These are phyloP conservation scores for Bathybates hornii DNA, from an alignment of 2,113 vertebrate genomes.

Conservation along the genomic window DNA sequence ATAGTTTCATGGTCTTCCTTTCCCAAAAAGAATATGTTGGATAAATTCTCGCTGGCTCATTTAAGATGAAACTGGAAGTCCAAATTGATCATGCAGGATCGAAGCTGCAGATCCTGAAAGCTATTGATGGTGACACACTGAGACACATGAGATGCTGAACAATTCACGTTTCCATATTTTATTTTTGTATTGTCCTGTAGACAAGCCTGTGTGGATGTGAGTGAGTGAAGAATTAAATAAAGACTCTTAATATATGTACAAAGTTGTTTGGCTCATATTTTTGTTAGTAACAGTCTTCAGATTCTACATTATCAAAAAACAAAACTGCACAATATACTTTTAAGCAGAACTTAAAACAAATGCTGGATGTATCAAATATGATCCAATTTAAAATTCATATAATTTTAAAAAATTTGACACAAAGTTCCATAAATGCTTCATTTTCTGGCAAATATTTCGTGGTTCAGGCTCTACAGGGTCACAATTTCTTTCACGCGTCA, in stretches of 20 bases:
- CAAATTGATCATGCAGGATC: not conserved
- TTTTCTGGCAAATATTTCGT: not conserved
- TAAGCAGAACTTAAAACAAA: not conserved
- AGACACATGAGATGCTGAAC: not conserved
- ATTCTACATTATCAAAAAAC: not conserved
- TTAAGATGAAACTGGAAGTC: not conserved
- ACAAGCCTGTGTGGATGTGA: not conserved
- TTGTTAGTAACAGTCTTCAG: not conserved
- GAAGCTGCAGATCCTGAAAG: not conserved
- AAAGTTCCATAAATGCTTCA: not conserved
- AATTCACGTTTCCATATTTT: not conserved
- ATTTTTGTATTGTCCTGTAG: constrained; percentile 38
- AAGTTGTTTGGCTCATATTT: not conserved
- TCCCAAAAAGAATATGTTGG: not conserved
- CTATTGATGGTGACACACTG: not conserved
- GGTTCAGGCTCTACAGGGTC: not conserved
- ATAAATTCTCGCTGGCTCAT: not conserved
- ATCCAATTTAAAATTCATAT: not conserved
- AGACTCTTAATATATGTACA: constrained; percentile 35
- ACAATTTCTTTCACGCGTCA: not conserved
- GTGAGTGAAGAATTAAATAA: constrained; percentile 39
- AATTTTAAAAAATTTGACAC: not conserved
- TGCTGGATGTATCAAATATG: not conserved
- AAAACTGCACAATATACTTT: not conserved
- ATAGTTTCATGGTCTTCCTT: not conserved